These are phyloP conservation scores for Hirtodrosophila cameraria DNA, from an alignment of 2,888 invertebrate species.

Conservation along the genomic window DNA sequence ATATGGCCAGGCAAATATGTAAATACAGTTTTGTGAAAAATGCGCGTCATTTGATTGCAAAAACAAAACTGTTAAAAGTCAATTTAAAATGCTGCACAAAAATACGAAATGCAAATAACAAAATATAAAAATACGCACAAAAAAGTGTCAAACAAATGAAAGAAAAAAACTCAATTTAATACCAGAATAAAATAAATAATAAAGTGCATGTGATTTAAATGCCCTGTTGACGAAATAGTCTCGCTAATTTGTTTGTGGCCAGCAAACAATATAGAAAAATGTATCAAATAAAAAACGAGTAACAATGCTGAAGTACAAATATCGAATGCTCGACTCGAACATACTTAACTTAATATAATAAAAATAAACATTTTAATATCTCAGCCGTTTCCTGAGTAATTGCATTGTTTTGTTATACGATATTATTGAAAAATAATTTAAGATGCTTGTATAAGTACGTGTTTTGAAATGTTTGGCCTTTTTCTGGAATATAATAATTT, in stretches of 20 bases:
- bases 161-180: slow-evolving; percentile 14
- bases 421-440: too few relatives aligned
- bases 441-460: too few relatives aligned
- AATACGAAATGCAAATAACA: slow-evolving; percentile 24
- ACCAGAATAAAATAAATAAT: slow-evolving; percentile 52
- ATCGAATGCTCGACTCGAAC: background rate
- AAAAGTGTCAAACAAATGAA: slow-evolving; percentile 13
- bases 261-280: slow-evolving; percentile 6
- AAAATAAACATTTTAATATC: too few relatives aligned
- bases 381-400: too few relatives aligned
- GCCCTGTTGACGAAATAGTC: slow-evolving; percentile 50
- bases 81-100: slow-evolving; percentile 42
- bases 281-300: background rate
- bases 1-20: slow-evolving; percentile 34
- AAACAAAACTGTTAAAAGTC: slow-evolving; percentile 57
- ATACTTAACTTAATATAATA: too few relatives aligned
- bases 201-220: slow-evolving; percentile 48
- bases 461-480: too few relatives aligned
- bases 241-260: slow-evolving; percentile 52
- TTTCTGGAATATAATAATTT: too few relatives aligned
- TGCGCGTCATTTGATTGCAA: slow-evolving; percentile 41
- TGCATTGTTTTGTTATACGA: too few relatives aligned
- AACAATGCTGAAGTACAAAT: too few relatives aligned
- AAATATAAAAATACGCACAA: slow-evolving; percentile 8
- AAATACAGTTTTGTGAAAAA: slow-evolving; percentile 39